Percentiles rank a stretch among this genome's conserved stretches.
phyloP scores from a whole-genome alignment of 2,113 vertebrate species.

The Gymnorhina tibicen region DNA sequence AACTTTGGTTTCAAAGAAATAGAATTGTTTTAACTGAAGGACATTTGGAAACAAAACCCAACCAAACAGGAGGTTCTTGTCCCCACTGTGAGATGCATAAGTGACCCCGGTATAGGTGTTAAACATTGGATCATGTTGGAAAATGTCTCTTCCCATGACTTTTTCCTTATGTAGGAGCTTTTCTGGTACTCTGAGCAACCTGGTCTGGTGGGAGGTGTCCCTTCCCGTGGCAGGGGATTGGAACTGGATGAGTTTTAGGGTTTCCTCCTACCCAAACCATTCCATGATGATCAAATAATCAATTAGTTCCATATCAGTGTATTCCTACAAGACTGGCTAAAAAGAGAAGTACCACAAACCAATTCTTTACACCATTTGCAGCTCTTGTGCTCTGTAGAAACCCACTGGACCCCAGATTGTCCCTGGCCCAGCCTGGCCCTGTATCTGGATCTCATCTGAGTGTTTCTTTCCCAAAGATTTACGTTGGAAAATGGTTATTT shows the following conservation, averaged over 20 bases:
- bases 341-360: background rate
- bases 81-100: background rate
- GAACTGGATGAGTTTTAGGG: background rate
- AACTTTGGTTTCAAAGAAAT: background rate
- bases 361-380: background rate
- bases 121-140: background rate
- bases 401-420: rapidly evolving
- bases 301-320: rapidly evolving
- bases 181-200: background rate
- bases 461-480: background rate
- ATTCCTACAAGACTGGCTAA: background rate
- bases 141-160: background rate
- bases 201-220: background rate
- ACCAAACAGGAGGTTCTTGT: background rate
- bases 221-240: background rate
- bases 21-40: background rate
- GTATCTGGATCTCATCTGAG: background rate
- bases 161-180: background rate
- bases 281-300: too few species aligned
- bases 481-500: background rate
- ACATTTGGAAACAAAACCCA: background rate
- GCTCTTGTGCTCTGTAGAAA: background rate
- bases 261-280: background rate
- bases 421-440: background rate
- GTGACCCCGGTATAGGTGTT: background rate